A percentile compares a stretch with the other conserved stretches of the same genome.
These are phyloP conservation scores for Lasioglossum baleicum DNA, from an alignment of 1,140 invertebrate genomes.

Conservation along the genomic window DNA sequence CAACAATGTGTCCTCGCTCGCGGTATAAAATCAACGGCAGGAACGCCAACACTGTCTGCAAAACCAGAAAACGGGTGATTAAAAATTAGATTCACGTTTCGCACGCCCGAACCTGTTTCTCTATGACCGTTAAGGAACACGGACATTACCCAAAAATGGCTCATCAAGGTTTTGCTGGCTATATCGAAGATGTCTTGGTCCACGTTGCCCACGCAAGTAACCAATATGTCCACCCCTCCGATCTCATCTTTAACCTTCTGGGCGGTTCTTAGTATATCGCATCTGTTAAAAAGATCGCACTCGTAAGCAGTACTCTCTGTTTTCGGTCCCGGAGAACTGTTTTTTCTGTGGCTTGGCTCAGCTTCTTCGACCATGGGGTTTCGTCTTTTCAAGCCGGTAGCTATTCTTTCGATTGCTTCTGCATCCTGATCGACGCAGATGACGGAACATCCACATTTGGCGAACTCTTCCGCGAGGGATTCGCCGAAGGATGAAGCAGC, in stretches of 20 bases:
- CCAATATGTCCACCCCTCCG: conserved; percentile 72
- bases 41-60: conserved; percentile 74
- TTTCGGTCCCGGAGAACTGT: neutral
- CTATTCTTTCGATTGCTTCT: conserved; percentile 59
- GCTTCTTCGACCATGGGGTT: conserved; percentile 55
- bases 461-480: conserved; percentile 72
- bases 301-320: conserved; percentile 54
- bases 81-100: neutral
- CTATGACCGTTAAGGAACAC: neutral
- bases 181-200: conserved; percentile 68
- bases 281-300: conserved; percentile 68
- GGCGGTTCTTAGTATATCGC: conserved; percentile 66
- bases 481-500: conserved; percentile 70
- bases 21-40: conserved; percentile 71
- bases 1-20: conserved; percentile 67
- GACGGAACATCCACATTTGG: conserved; percentile 70
- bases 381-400: conserved; percentile 44
- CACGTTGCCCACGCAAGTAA: conserved; percentile 71
- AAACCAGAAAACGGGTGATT: conserved; percentile 27
- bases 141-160: conserved; percentile 74
- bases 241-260: conserved; percentile 70
- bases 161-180: conserved; percentile 72
- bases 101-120: neutral
- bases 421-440: conserved; percentile 72
- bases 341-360: conserved; percentile 48